phyloP scores from a whole-genome alignment of 2,888 invertebrate species.

The Eilema griseolum region DNA sequence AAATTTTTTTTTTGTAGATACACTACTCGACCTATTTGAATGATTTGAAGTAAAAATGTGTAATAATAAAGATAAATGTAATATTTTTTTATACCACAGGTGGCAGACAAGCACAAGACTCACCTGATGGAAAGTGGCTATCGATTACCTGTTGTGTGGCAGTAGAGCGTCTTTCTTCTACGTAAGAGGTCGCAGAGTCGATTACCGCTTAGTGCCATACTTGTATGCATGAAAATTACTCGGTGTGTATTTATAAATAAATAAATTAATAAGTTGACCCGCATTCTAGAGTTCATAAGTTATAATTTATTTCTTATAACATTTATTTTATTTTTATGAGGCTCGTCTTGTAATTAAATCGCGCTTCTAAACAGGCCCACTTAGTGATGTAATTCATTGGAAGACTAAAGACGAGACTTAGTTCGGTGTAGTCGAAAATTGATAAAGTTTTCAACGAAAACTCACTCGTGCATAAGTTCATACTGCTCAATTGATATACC shows the following conservation, averaged over 20 bases:
- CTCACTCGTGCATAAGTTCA: constrained; percentile 51
- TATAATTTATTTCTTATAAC: background rate
- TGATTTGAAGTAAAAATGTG: no score
- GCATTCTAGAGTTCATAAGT: background rate
- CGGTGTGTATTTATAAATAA: no score
- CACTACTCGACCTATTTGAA: no score
- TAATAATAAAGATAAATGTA: no score
- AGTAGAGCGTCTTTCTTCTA: no score
- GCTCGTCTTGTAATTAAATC: background rate
- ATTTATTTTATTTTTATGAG: background rate
- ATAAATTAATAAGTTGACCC: background rate
- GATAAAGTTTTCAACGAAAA: constrained; percentile 66
- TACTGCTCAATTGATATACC: constrained; percentile 45
- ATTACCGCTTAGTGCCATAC: no score
- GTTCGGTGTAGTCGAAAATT: constrained; percentile 60
- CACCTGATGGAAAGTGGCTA: no score
- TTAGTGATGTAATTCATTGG: constrained; percentile 58
- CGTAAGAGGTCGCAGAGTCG: no score
- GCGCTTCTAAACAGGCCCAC: background rate
- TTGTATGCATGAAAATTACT: no score
- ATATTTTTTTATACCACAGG: no score
- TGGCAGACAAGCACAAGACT: no score
- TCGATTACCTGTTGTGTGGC: no score
- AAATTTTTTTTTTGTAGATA: background rate
- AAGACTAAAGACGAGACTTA: constrained; percentile 52